Evolutionary conservation across 1,140 invertebrate species (phyloP).

Genomic region (Ganaspis sp.): DNA sequence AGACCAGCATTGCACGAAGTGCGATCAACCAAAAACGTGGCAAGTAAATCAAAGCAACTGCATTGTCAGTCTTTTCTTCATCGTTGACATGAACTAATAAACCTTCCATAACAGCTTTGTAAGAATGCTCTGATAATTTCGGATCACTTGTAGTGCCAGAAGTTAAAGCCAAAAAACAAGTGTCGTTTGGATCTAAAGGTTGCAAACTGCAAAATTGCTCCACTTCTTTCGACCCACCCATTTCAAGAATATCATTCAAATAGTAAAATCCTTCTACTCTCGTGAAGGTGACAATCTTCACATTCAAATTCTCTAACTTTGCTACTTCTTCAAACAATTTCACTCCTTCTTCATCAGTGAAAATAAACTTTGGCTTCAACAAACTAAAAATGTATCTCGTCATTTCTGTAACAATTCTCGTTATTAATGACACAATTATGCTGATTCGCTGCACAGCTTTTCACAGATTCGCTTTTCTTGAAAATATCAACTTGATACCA

Average conservation of each 20-base stretch:
- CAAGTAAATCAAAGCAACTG: conserved; percentile 47
- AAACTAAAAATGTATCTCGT: conserved; percentile 5
- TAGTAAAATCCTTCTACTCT: neutral
- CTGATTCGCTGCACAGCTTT: too few species aligned
- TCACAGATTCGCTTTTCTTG: too few species aligned
- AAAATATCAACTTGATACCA: too few species aligned
- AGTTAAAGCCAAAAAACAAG: conserved; percentile 24
- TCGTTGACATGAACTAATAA: neutral
- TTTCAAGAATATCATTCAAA: conserved; percentile 27
- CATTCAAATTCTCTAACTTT: neutral
- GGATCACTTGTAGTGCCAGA: conserved; percentile 31
- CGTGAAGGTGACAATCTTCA: conserved; percentile 27
- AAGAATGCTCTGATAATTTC: conserved; percentile 29
- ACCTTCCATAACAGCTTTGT: conserved; percentile 21
- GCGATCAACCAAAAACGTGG: conserved; percentile 57
- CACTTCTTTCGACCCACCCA: neutral
- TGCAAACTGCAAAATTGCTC: neutral
- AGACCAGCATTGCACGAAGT: conserved; percentile 39
- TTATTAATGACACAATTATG: too few species aligned
- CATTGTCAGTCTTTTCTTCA: neutral
- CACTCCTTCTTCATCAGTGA: conserved; percentile 18
- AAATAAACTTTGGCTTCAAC: conserved; percentile 38
- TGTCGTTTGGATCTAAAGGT: neutral
- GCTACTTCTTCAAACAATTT: neutral
- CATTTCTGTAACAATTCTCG: conserved; percentile 3